A percentile compares a stretch with the other conserved stretches of the same genome.
phyloP scores from a whole-genome alignment of 2,797 vertebrate species.

The Alca torda region DNA sequence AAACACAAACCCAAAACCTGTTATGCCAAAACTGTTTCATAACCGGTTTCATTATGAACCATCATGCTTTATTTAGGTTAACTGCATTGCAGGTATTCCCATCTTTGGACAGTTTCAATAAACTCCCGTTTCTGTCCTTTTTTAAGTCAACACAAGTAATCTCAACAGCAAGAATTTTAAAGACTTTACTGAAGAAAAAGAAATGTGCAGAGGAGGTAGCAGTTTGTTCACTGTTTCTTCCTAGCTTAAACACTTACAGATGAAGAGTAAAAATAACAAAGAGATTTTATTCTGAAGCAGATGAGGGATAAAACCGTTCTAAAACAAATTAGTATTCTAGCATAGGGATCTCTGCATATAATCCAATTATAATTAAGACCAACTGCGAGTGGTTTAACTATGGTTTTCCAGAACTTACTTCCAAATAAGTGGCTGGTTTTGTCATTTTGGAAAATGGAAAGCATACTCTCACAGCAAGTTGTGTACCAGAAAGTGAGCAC shows the following conservation, averaged over 20 bases:
- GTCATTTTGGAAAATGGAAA: not conserved
- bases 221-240: not conserved
- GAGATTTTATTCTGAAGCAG: not conserved
- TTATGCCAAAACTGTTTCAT: not conserved
- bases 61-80: constrained; percentile 2
- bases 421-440: not conserved
- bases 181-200: not conserved
- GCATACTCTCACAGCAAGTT: not conserved
- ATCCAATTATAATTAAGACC: not conserved
- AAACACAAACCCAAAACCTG: not conserved
- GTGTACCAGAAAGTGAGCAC: not conserved
- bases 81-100: constrained; percentile 11
- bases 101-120: not conserved
- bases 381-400: not conserved
- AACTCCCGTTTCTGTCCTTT: not conserved
- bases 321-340: not conserved
- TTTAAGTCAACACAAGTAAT: not conserved
- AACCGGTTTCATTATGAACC: not conserved
- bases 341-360: not conserved
- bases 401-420: not conserved
- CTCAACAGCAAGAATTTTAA: not conserved
- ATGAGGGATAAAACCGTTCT: not conserved
- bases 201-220: not conserved
- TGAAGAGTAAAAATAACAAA: not conserved
- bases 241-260: not conserved